Conservation (phyloP, 2,888 invertebrate species). For the Syritta pipiens region DNA sequence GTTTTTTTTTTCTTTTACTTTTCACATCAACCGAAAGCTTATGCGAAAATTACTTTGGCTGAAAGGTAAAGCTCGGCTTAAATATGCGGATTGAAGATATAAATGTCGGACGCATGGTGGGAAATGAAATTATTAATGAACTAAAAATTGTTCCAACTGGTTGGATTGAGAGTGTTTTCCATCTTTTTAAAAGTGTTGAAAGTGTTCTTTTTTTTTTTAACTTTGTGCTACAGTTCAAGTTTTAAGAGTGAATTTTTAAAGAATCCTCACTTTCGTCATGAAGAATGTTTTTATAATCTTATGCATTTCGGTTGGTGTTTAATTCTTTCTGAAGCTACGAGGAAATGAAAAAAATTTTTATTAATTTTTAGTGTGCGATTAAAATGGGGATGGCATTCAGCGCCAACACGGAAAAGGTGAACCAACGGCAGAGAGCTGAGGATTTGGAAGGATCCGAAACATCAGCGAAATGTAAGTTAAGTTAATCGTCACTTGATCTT, state of each 20-base stretch:
- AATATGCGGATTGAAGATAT: constrained; percentile 59
- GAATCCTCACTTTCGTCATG: constrained; percentile 7
- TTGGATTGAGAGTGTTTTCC: constrained; percentile 29
- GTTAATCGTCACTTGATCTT: not conserved
- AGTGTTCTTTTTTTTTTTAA: constrained; percentile 12
- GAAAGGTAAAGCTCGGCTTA: constrained; percentile 41
- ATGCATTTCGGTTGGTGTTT: constrained; percentile 43
- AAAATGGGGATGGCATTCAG: constrained; percentile 1
- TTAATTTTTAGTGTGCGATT: constrained; percentile 39
- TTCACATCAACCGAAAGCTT: constrained; percentile 40
- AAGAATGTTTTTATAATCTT: constrained; percentile 21
- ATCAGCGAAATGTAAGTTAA: constrained; percentile 75
- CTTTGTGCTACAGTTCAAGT: not conserved
- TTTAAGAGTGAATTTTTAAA: not conserved
- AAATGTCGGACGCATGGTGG: constrained; percentile 69
- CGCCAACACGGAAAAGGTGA: constrained; percentile 30
- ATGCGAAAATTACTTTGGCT: constrained; percentile 13
- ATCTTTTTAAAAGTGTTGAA: constrained; percentile 1
- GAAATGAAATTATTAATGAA: constrained; percentile 69
- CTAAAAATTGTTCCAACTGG: constrained; percentile 68
- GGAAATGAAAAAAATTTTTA: too few species aligned
- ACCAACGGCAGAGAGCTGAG: too few species aligned
- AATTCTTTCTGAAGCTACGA: not conserved
- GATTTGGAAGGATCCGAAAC: constrained; percentile 76
- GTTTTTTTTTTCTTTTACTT: constrained; percentile 16